Evolutionary conservation across 2,113 vertebrate species (phyloP), one percentile per base, ranked within the genome.

Genomic region (Himantopus leucocephalus): DNA sequence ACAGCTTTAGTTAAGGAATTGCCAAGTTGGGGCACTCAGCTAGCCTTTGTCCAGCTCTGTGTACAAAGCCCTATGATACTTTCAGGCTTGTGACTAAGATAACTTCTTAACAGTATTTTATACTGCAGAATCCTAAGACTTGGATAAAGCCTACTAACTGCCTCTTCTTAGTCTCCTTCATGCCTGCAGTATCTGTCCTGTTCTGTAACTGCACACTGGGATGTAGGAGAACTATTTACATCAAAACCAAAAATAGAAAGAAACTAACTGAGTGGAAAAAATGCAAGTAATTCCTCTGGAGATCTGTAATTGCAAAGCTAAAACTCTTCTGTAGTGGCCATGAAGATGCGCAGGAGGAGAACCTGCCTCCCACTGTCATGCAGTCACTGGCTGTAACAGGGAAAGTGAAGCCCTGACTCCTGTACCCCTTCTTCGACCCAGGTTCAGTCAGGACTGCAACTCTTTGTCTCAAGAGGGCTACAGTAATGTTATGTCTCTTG

Each of bases 341-440:
- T 2, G 1, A 66, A 84, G n/a, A 13, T 45, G 4, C 6, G 1
- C n/a, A 77, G 41, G 71, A 58, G 43, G 27, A 70, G 32, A 59
- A 80, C 18, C 34, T 55, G 8, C 32, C 48, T 91, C 21, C 29
- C 0, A 0, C 29, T 52, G 23, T 52, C 32, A 56, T 21, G 23
- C 7, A 23, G 10, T 50, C 24, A 20, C 26, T 37, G 18, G 17
- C 1, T 41, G 4, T 63, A 59, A 68, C 5, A 50, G 56, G 11
- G 23, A 21, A 78, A 58, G 12, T n/a, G 56, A 82, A 63, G 37
- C 14, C 27, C 73, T 78, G 48, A 12, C 37, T 85, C 15, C 58
- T 2, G 3, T 26, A 77, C 19, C 17, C 10, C 8, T 67, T 72
- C 53, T 75, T 71, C 26, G 24, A 66, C 8, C 1, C 27, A 29